phyloP scores from a whole-genome alignment of 2,888 invertebrate species.

The Euproctis similis region DNA sequence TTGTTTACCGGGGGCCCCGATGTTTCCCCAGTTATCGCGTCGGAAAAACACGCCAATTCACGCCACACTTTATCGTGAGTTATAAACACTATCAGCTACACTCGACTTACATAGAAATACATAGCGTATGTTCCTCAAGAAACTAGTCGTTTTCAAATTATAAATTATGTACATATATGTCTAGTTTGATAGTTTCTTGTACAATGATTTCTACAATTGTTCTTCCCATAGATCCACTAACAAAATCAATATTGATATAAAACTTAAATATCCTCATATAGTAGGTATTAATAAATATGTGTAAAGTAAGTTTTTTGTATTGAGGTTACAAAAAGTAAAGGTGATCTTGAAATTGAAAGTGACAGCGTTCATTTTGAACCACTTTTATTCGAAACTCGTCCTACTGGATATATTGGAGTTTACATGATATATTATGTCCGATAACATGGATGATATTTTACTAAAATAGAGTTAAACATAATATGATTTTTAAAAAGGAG shows the following conservation, averaged over 20 bases:
- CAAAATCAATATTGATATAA: conserved; percentile 7
- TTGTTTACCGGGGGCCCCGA: conserved; percentile 33
- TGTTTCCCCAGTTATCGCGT: conserved; percentile 56
- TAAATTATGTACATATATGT: too few species aligned
- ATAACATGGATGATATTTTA: conserved; percentile 8
- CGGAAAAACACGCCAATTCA: conserved; percentile 69
- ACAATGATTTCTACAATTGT: conserved; percentile 6
- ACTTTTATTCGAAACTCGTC: conserved; percentile 42
- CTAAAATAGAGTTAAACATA: too few species aligned
- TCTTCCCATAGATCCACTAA: conserved; percentile 4
- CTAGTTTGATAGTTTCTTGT: too few species aligned
- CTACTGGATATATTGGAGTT: conserved; percentile 22
- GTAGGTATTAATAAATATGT: too few species aligned
- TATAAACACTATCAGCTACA: conserved; percentile 63
- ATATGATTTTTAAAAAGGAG: too few species aligned
- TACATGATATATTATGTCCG: conserved; percentile 9
- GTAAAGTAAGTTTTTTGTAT: neutral
- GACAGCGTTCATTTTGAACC: conserved; percentile 28
- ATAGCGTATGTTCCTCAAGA: too few species aligned
- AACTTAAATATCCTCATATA: conserved; percentile 1
- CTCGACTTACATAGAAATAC: too few species aligned
- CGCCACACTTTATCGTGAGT: conserved; percentile 57
- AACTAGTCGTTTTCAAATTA: too few species aligned
- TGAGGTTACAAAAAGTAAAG: conserved; percentile 19
- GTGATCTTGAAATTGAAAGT: conserved; percentile 40